phyloP scores from a whole-genome alignment of 2,797 vertebrate species.

The Phrynocephalus guinanensis region DNA sequence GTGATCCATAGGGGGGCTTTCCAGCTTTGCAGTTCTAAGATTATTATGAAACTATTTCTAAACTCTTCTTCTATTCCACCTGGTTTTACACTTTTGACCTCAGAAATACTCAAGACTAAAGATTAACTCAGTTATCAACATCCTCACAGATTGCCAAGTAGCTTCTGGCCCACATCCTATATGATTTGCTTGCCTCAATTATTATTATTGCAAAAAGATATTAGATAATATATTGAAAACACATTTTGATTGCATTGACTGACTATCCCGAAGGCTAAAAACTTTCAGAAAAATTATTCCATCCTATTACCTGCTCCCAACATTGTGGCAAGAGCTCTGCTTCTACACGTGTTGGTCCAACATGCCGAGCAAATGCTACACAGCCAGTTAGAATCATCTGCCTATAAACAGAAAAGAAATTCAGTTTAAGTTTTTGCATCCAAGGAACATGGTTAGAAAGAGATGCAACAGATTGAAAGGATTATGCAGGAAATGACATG shows the following conservation, averaged over 20 bases:
- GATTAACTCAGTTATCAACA: background rate
- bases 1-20: too few species aligned
- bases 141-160: background rate
- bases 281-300: conserved; percentile 1
- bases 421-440: background rate
- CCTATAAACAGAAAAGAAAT: conserved; percentile 74
- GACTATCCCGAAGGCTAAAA: background rate
- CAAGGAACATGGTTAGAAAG: background rate
- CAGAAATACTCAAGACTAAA: background rate
- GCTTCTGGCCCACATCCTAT: background rate
- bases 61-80: background rate
- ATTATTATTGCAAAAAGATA: background rate
- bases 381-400: conserved; percentile 99
- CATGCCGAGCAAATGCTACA: conserved; percentile 96
- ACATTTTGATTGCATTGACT: background rate
- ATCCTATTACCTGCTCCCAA: conserved; percentile 94
- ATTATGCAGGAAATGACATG: background rate
- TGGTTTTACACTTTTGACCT: background rate
- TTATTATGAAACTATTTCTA: background rate
- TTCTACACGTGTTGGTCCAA: conserved; percentile 96
- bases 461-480: conserved; percentile 1
- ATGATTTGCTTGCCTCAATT: background rate
- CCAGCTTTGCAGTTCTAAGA: too few species aligned
- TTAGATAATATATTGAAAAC: background rate
- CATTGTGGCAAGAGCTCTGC: conserved; percentile 98